phyloP scores from a whole-genome alignment of 2,888 invertebrate genomes.

The Chouioia cunea region DNA sequence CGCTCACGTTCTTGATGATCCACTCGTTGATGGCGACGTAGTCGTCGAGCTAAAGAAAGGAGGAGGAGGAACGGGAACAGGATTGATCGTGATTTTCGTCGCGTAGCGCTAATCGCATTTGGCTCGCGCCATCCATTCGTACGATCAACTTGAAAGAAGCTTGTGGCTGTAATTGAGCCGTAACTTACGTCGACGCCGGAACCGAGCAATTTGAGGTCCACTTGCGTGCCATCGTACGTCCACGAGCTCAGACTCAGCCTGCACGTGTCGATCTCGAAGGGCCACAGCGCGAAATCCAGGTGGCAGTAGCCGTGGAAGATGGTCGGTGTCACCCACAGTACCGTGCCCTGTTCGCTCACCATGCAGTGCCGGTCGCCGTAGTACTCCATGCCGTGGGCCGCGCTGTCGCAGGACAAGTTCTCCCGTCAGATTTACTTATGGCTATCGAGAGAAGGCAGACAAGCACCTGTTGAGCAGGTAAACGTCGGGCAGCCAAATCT shows the following conservation, averaged over 20 bases:
- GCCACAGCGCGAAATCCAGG: conserved; percentile 80
- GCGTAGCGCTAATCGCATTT: no score
- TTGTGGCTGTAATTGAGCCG: no score
- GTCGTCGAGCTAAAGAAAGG: conserved; percentile 34
- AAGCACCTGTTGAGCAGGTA: conserved; percentile 76
- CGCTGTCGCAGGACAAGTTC: conserved; percentile 65
- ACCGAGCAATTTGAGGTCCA: conserved; percentile 68
- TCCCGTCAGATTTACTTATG: no score
- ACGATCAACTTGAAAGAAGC: no score
- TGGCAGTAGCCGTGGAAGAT: conserved; percentile 77
- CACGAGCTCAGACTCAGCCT: conserved; percentile 80
- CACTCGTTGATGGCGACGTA: conserved; percentile 59
- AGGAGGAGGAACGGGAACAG: neutral
- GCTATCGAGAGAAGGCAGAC: neutral
- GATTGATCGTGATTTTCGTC: neutral
- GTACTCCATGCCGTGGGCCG: conserved; percentile 72
- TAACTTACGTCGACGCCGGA: conserved; percentile 48
- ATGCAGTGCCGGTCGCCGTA: conserved; percentile 73
- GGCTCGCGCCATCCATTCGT: no score
- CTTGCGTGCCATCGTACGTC: conserved; percentile 75
- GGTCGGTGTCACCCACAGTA: conserved; percentile 78
- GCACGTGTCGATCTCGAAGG: conserved; percentile 79
- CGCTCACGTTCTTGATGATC: conserved; percentile 68
- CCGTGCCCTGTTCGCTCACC: conserved; percentile 70
- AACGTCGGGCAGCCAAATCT: conserved; percentile 85